Evolutionary conservation across 2,888 invertebrate species (phyloP).

Genomic region (Drosophila subsilvestris): DNA sequence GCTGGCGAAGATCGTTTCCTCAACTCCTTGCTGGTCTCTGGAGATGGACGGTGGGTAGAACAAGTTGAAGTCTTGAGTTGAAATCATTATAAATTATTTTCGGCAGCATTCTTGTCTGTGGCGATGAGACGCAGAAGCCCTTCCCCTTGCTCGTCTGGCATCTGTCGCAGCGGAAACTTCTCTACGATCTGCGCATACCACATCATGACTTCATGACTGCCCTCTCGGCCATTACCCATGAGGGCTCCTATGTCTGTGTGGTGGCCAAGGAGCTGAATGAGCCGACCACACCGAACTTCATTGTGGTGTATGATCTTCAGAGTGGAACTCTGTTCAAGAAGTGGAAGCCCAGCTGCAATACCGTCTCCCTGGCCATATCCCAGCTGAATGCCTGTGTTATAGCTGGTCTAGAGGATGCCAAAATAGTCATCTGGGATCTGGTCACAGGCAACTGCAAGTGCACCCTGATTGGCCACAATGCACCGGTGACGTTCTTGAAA

Average conservation of each 20-base stretch:
- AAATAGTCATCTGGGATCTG: slow-evolving; percentile 93
- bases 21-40: slow-evolving; percentile 93
- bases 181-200: slow-evolving; percentile 94
- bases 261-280: slow-evolving; percentile 89
- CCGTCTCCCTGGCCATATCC: slow-evolving; percentile 93
- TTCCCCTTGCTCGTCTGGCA: slow-evolving; percentile 96
- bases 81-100: background rate
- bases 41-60: slow-evolving; percentile 89
- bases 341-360: slow-evolving; percentile 94
- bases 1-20: slow-evolving; percentile 95
- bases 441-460: slow-evolving; percentile 92
- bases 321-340: slow-evolving; percentile 96
- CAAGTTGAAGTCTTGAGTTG: fast-evolving
- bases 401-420: slow-evolving; percentile 92
- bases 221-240: slow-evolving; percentile 92
- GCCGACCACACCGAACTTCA: slow-evolving; percentile 93
- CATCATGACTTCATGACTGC: slow-evolving; percentile 95
- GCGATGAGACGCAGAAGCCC: slow-evolving; percentile 96
- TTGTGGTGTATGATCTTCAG: slow-evolving; percentile 95
- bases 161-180: slow-evolving; percentile 91
- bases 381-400: slow-evolving; percentile 93
- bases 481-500: slow-evolving; percentile 90
- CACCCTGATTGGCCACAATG: slow-evolving; percentile 91
- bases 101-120: slow-evolving; percentile 91
- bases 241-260: slow-evolving; percentile 91